phyloP scores from a whole-genome alignment of 2,113 vertebrate genomes.

The Misgurnus mizolepis region DNA sequence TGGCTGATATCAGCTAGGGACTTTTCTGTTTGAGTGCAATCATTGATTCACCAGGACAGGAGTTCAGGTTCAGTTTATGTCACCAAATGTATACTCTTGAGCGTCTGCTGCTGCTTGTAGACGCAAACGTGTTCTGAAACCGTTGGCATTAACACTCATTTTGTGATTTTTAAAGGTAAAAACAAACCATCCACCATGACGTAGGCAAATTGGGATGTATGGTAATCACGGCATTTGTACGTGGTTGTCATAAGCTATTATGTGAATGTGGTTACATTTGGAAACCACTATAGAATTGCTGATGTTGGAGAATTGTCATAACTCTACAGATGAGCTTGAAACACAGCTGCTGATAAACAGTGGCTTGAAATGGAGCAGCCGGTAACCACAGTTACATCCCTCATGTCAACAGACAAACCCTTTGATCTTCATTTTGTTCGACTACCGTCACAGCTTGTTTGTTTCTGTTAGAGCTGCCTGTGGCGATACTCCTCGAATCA shows the following conservation, averaged over 20 bases:
- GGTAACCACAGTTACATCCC: conserved; percentile 43
- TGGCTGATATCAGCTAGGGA: conserved; percentile 61
- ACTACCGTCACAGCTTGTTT: conserved; percentile 14
- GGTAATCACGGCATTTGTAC: conserved; percentile 6
- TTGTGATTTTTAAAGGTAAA: not conserved
- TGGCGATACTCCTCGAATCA: conserved; percentile 21
- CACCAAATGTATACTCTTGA: conserved; percentile 57
- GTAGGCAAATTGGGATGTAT: not conserved
- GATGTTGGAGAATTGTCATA: conserved; percentile 32
- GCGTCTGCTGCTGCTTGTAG: conserved; percentile 67
- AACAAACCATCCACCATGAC: conserved; percentile 15
- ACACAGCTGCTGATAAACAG: conserved; percentile 44
- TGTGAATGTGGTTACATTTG: conserved; percentile 37
- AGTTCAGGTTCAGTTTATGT: conserved; percentile 75
- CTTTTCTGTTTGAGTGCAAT: conserved; percentile 64
- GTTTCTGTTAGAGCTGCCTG: conserved; percentile 9
- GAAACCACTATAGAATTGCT: conserved; percentile 46
- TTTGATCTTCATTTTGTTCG: conserved; percentile 43
- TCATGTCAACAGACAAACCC: conserved; percentile 38
- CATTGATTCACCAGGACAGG: conserved; percentile 71
- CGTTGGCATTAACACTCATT: not conserved
- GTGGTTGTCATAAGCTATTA: conserved; percentile 21
- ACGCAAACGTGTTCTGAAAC: conserved; percentile 37
- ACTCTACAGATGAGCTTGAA: conserved; percentile 38
- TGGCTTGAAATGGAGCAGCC: conserved; percentile 26